A percentile compares a stretch with the other conserved stretches of the same genome.
Conservation (phyloP, 2,797 vertebrate genomes). For the Limnodromus scolopaceus region DNA sequence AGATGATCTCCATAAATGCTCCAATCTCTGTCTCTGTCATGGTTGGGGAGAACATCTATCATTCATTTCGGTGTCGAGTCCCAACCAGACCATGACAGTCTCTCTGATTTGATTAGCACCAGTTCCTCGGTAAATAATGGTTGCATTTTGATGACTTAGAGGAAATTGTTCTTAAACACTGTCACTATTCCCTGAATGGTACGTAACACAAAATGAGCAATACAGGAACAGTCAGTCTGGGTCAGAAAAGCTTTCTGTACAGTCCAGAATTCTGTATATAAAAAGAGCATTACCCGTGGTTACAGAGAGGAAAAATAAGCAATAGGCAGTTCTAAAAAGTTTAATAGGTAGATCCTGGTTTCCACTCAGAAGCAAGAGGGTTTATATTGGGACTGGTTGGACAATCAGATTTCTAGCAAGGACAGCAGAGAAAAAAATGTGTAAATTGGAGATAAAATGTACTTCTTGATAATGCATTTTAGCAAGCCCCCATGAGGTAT, state of each 20-base stretch:
- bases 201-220: neutral
- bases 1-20: conserved; percentile 36
- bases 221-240: neutral
- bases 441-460: conserved; percentile 47
- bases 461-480: conserved; percentile 54
- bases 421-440: conserved; percentile 32
- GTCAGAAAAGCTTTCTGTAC: neutral
- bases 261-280: neutral
- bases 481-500: conserved; percentile 46
- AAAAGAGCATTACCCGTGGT: neutral
- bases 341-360: conserved; percentile 1
- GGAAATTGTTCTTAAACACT: neutral
- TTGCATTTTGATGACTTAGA: neutral
- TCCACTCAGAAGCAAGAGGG: neutral
- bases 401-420: conserved; percentile 53
- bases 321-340: neutral
- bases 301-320: neutral
- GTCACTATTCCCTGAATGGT: neutral
- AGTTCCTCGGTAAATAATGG: neutral
- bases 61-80: neutral
- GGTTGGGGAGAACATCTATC: neutral
- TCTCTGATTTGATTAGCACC: conserved; percentile 45
- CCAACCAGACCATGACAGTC: neutral
- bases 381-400: neutral
- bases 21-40: neutral